Evolutionary conservation across 1,140 invertebrate species (phyloP).

Genomic region (Cherax quadricarinatus): DNA sequence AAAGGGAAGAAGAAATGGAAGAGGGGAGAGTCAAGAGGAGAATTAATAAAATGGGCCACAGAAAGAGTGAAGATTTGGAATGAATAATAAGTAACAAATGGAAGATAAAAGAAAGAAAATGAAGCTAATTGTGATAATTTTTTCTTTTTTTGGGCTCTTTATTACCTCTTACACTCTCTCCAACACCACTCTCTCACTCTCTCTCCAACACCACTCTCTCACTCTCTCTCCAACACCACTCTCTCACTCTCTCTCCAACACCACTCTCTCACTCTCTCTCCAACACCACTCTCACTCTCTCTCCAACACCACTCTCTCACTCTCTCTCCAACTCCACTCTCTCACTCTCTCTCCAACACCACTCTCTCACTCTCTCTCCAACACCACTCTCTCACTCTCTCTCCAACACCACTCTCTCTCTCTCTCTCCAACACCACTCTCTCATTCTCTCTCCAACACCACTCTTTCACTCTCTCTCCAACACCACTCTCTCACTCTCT

Average conservation of each 20-base stretch:
- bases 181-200: neutral
- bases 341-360: neutral
- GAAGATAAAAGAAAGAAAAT: no score
- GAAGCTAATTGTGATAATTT: no score
- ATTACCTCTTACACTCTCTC: neutral
- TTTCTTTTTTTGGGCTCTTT: no score
- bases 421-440: no score
- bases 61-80: no score
- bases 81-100: no score
- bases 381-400: neutral
- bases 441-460: no score
- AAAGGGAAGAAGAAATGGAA: neutral
- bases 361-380: neutral
- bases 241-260: neutral
- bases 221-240: neutral
- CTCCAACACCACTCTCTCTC: neutral
- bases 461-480: neutral
- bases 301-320: neutral
- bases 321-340: neutral
- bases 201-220: neutral
- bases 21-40: no score
- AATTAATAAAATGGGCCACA: no score
- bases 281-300: neutral
- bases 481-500: neutral
- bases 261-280: neutral